These are phyloP conservation scores for Neogobius melanostomus DNA, from an alignment of 2,113 vertebrate genomes.

Conservation along the genomic window DNA sequence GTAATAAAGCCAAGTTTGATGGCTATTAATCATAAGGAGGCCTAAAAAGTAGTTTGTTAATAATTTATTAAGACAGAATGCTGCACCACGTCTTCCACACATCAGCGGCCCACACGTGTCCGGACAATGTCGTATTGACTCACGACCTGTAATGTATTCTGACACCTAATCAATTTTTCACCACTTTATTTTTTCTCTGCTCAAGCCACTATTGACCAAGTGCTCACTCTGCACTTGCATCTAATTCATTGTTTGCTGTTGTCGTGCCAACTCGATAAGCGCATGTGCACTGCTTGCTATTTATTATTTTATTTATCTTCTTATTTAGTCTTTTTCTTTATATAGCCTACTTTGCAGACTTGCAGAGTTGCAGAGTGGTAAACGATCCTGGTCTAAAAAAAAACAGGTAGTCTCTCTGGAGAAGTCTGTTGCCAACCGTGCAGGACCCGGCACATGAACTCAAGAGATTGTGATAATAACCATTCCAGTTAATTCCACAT, in stretches of 20 bases:
- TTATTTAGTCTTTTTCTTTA: background rate
- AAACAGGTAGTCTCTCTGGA: too few relatives aligned
- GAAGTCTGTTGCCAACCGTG: too few relatives aligned
- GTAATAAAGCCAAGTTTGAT: too few relatives aligned
- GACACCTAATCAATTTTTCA: constrained; percentile 7
- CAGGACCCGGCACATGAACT: too few relatives aligned
- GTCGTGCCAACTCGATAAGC: background rate
- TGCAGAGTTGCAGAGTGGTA: too few relatives aligned
- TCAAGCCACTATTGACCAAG: constrained; percentile 3
- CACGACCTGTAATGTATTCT: background rate
- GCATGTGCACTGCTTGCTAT: background rate
- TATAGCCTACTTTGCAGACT: too few relatives aligned
- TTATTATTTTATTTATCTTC: background rate
- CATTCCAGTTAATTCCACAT: too few relatives aligned
- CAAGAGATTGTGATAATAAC: too few relatives aligned
- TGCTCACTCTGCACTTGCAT: background rate
- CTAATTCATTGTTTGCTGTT: background rate
- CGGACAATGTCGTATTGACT: background rate
- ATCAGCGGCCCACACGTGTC: constrained; percentile 6
- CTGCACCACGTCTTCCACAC: background rate
- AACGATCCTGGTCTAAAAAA: too few relatives aligned
- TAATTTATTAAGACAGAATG: background rate
- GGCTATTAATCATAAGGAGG: too few relatives aligned
- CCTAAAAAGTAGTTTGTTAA: background rate
- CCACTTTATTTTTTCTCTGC: constrained; percentile 10